Percentiles rank a stretch among this genome's conserved stretches.
Evolutionary conservation across 2,113 vertebrate genomes (phyloP).

Genomic region (Meriones unguiculatus): DNA sequence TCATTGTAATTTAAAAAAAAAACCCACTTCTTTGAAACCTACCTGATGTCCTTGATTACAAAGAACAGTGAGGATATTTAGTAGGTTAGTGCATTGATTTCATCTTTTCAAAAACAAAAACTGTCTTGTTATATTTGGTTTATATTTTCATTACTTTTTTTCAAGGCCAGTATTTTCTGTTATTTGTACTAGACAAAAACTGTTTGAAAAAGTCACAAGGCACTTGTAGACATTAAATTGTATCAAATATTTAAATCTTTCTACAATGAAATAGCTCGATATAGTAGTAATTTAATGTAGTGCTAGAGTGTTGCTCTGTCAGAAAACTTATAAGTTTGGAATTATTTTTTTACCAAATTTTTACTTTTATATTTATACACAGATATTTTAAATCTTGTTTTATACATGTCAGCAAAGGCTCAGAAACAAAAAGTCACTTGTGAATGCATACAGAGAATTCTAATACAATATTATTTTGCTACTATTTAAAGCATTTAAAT

Average conservation of each 20-base stretch:
- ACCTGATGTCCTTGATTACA: conserved; percentile 25
- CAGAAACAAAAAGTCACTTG: neutral
- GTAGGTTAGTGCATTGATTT: neutral
- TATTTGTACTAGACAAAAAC: neutral
- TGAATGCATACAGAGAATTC: neutral
- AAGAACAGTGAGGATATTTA: neutral
- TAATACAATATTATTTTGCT: conserved; percentile 11
- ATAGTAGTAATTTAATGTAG: neutral
- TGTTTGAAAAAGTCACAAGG: conserved; percentile 17
- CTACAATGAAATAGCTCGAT: neutral
- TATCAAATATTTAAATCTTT: conserved; percentile 31
- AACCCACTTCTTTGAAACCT: conserved; percentile 29
- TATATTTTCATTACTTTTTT: neutral
- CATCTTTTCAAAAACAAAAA: neutral
- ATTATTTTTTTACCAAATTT: neutral
- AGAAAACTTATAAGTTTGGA: neutral
- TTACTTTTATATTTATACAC: neutral
- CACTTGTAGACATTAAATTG: neutral
- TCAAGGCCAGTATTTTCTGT: neutral
- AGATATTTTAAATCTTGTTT: neutral
- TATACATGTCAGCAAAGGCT: neutral
- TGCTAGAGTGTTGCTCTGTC: neutral
- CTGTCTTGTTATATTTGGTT: neutral
- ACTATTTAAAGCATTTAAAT: neutral
- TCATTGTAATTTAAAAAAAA: conserved; percentile 30